Base-by-base conservation (phyloP, 37 sponge, comb jelly and placozoan genomes). In the Ianthella basta region DNA sequence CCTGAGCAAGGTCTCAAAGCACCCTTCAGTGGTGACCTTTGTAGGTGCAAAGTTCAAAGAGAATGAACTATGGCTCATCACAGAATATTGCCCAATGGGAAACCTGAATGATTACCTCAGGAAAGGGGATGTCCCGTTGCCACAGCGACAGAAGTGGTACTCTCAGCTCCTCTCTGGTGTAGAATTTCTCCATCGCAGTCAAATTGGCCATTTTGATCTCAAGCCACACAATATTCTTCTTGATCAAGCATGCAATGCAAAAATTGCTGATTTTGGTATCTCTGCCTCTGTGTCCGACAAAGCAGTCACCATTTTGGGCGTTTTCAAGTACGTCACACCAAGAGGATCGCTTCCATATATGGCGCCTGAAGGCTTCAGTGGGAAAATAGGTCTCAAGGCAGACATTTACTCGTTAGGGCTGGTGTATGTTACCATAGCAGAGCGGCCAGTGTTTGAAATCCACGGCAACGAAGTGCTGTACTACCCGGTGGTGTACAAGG, bases 181-280 rank as follows among this genome's bases (percentile, higher is more conserved):
- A 2, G 53, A 41, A n/a, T 75, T 36, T 12, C 78, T 75, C 54
- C 78, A 75, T 75, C 78, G 54, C 44, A 41, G 39, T 24, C 54
- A 50, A 75, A 75, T 75, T 23, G 78, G 78, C 44, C 78, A 75
- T 50, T 75, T 75, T 41, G 78, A 75, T 24, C 78, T 75, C 24
- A 75, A 75, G 54, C 78, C 78, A 53, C 78, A 75, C 78, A 75
- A 75, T 41, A 75, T 75, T 20, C 54, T 75, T 13, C 54, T 75
- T 39, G 78, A 75, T 24, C 38, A 50, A 41, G 39, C 37, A n/a
- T 53, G 53, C 53, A 75, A 75, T 75, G 37, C 40, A 24, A 75
- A 75, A 50, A 75, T 75, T 75, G 78, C 78, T 16, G 78, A 75
- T 41, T 75, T 75, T 41, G 78, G 78, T 5, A 75, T 75, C 37